A percentile compares a stretch with the other conserved stretches of the same genome.
These are phyloP conservation scores for Squalus acanthias DNA, from an alignment of 2,797 vertebrate species.

Conservation along the genomic window DNA sequence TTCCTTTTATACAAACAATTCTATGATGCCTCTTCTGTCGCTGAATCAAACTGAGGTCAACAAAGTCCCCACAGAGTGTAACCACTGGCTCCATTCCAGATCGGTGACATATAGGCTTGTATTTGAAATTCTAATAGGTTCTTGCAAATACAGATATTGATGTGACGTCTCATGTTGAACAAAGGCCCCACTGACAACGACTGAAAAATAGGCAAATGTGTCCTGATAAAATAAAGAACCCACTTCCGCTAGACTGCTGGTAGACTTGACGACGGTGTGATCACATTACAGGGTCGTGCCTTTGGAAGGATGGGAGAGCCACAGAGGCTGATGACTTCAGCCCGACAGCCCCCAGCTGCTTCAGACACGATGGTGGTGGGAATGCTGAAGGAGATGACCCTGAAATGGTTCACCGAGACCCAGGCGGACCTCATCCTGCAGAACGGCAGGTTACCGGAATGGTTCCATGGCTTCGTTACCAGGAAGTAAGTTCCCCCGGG, in stretches of 20 bases:
- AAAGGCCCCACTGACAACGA: conserved; percentile 45
- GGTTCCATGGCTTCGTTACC: conserved; percentile 77
- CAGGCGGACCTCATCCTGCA: conserved; percentile 64
- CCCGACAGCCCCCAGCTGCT: conserved; percentile 37
- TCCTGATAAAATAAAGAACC: conserved; percentile 36
- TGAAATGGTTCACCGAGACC: conserved; percentile 72
- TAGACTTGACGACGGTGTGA: neutral
- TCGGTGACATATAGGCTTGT: neutral
- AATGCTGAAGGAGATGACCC: conserved; percentile 59
- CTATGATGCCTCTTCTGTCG: neutral
- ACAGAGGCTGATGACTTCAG: conserved; percentile 1
- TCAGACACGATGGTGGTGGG: conserved; percentile 41
- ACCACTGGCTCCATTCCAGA: neutral
- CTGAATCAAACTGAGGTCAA: neutral
- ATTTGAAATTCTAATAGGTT: neutral
- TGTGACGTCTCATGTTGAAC: conserved; percentile 39
- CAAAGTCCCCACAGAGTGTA: neutral
- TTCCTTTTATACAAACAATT: too few relatives aligned
- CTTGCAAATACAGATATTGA: neutral
- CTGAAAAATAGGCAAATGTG: conserved; percentile 68
- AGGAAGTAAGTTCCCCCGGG: conserved; percentile 65
- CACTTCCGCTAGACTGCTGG: neutral
- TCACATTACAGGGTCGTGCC: conserved; percentile 43
- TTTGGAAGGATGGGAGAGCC: conserved; percentile 56
- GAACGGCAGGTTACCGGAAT: conserved; percentile 67